Percentiles rank a stretch among this genome's conserved stretches.
Evolutionary conservation across 2,797 vertebrate species (phyloP).

Genomic region (Artibeus lituratus): DNA sequence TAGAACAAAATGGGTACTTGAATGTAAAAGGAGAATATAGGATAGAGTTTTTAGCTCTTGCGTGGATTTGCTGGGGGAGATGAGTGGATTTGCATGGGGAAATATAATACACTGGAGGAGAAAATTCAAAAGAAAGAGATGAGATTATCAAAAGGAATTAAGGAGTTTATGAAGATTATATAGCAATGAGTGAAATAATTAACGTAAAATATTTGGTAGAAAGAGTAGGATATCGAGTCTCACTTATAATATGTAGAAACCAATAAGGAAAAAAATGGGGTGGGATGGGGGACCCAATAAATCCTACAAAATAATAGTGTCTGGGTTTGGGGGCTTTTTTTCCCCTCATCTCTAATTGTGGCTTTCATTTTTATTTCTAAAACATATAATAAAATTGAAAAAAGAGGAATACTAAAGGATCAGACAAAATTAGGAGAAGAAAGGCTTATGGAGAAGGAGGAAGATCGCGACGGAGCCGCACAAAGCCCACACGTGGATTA

Average conservation of each 20-base stretch:
- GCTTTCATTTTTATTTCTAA: constrained; percentile 70
- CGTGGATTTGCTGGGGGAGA: neutral
- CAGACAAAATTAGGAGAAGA: constrained; percentile 71
- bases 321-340: neutral
- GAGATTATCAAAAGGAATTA: constrained; percentile 14
- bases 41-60: neutral
- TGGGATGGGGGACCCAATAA: neutral
- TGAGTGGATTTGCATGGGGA: neutral
- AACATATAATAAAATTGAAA: constrained; percentile 49
- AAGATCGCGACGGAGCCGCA: constrained; percentile 50
- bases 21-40: neutral
- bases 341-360: constrained; percentile 48
- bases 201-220: neutral
- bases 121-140: neutral
- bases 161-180: neutral
- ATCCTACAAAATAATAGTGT: constrained; percentile 18
- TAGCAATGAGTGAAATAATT: neutral
- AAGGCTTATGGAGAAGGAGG: constrained; percentile 74
- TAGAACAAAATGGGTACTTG: neutral
- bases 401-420: constrained; percentile 60
- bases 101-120: neutral
- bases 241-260: neutral
- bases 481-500: constrained; percentile 61
- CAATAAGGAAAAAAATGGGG: neutral
- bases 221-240: constrained; percentile 5